Evolutionary conservation across 2,888 invertebrate genomes (phyloP).

Genomic region (Dendrolimus houi): DNA sequence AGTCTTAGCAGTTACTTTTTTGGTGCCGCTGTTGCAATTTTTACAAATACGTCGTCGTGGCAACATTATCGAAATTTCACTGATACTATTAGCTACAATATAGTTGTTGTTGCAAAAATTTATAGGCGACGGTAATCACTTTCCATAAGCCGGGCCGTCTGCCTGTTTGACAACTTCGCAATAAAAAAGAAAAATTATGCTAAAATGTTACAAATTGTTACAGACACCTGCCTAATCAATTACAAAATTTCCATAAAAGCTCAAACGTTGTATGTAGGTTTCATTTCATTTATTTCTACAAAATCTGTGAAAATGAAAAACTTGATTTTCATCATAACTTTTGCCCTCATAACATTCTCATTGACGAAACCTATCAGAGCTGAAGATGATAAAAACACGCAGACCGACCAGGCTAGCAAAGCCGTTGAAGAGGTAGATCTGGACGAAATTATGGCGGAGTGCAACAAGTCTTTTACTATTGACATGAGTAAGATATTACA

Average conservation of each 20-base stretch:
- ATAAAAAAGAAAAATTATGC: not conserved
- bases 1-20: no score
- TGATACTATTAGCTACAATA: no score
- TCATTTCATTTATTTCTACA: not conserved
- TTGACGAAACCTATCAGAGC: not conserved
- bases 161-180: no score
- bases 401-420: slow-evolving; percentile 8
- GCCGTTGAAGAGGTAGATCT: slow-evolving; percentile 36
- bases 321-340: not conserved
- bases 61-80: no score
- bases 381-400: slow-evolving; percentile 6
- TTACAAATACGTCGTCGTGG: no score
- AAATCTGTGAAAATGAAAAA: not conserved
- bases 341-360: not conserved
- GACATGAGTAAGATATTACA: slow-evolving; percentile 53
- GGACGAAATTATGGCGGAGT: slow-evolving; percentile 47
- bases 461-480: slow-evolving; percentile 72
- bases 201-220: not conserved
- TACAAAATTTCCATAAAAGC: not conserved
- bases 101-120: no score
- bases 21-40: no score
- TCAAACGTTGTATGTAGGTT: not conserved
- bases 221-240: not conserved
- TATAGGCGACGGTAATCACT: no score
- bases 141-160: no score